A percentile compares a stretch with the other conserved stretches of the same genome.
Evolutionary conservation across 2,113 vertebrate genomes (phyloP).

Genomic region (Oncorhynchus masou): DNA sequence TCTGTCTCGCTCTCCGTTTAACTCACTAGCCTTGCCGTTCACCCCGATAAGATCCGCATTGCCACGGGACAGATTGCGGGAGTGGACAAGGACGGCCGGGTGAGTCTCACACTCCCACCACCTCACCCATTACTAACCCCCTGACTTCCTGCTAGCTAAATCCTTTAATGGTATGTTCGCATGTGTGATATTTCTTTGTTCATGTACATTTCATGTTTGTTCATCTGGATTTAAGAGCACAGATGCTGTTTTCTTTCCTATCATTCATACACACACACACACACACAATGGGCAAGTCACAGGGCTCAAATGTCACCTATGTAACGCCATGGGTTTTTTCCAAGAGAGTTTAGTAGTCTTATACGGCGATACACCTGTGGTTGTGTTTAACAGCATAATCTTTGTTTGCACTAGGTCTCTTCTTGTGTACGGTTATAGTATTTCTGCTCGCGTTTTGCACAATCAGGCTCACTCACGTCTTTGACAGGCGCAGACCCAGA

Average conservation of each 20-base stretch:
- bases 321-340: neutral
- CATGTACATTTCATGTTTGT: neutral
- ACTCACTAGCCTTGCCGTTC: conserved; percentile 87
- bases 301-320: neutral
- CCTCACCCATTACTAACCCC: neutral
- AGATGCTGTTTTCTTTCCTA: neutral
- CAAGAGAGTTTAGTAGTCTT: no score
- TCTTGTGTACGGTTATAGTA: neutral
- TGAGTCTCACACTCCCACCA: conserved; percentile 65
- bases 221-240: neutral
- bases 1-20: conserved; percentile 19
- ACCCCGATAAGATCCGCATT: conserved; percentile 98
- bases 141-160: neutral
- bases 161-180: neutral
- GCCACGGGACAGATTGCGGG: conserved; percentile 98
- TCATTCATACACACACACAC: neutral
- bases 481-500: neutral
- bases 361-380: neutral
- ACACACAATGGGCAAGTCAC: neutral
- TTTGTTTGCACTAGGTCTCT: neutral
- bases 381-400: neutral
- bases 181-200: neutral
- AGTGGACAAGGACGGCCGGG: conserved; percentile 98
- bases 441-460: neutral
- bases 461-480: neutral